These are phyloP conservation scores for Shargacucullia verbasci DNA, from an alignment of 2,888 invertebrate species.

Conservation along the genomic window DNA sequence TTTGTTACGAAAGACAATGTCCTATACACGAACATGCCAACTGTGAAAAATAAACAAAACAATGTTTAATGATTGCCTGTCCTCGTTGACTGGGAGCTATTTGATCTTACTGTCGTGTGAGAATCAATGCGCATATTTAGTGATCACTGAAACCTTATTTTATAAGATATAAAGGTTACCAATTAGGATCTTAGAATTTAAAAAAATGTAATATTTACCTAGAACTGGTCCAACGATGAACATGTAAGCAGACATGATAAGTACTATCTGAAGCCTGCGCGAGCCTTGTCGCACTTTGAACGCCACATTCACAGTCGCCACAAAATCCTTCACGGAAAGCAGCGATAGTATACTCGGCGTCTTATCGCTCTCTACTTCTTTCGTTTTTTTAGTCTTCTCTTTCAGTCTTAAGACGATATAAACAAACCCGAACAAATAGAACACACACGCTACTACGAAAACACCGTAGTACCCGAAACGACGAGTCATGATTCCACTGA, in stretches of 20 bases:
- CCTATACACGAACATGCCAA: constrained; percentile 10
- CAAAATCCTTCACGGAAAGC: constrained; percentile 78
- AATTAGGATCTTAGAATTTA: background rate
- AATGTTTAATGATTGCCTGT: constrained; percentile 7
- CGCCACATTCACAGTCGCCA: constrained; percentile 85
- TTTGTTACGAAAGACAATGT: constrained; percentile 33
- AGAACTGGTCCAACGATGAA: constrained; percentile 86
- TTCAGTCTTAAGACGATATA: constrained; percentile 82
- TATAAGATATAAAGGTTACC: background rate
- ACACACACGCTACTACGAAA: constrained; percentile 80
- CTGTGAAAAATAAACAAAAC: background rate
- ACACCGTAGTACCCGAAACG: constrained; percentile 85
- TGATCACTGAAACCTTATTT: background rate
- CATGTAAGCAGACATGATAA: constrained; percentile 84
- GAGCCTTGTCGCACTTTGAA: constrained; percentile 76
- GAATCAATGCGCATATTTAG: background rate
- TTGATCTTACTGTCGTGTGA: constrained; percentile 3
- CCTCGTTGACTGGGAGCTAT: background rate
- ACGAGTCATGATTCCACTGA: constrained; percentile 87
- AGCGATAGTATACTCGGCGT: constrained; percentile 70
- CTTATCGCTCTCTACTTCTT: constrained; percentile 70
- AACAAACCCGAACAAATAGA: constrained; percentile 81
- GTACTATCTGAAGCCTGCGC: constrained; percentile 78
- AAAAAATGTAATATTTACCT: constrained; percentile 71
- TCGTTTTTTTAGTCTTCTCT: constrained; percentile 72